These are phyloP conservation scores for Odontamblyopus lacepedii DNA, from an alignment of 2,797 vertebrate species.

Conservation along the genomic window DNA sequence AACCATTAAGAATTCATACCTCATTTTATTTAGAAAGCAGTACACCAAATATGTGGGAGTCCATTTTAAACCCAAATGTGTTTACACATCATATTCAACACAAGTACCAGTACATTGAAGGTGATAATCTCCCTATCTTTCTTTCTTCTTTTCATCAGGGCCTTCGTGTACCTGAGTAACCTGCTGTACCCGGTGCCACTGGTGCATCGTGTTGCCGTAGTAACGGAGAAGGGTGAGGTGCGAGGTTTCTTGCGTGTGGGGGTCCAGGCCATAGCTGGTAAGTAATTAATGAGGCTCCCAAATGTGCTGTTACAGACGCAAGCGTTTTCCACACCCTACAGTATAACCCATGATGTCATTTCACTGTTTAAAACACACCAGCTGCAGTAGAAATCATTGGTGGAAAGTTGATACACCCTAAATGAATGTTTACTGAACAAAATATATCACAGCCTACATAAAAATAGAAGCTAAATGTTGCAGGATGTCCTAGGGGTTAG, in stretches of 20 bases:
- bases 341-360: neutral
- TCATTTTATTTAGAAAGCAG: neutral
- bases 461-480: neutral
- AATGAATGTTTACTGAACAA: neutral
- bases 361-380: neutral
- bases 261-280: conserved; percentile 97
- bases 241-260: conserved; percentile 95
- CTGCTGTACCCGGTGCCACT: conserved; percentile 95
- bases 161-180: conserved; percentile 98
- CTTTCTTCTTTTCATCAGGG: conserved; percentile 72
- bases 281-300: conserved; percentile 61
- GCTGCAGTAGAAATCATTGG: neutral
- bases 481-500: neutral
- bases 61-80: neutral
- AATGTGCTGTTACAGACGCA: conserved; percentile 19
- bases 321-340: conserved; percentile 1
- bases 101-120: conserved; percentile 15
- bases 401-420: neutral
- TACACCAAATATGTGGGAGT: neutral
- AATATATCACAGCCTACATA: neutral
- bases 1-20: neutral
- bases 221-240: conserved; percentile 97
- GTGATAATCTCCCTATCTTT: conserved; percentile 24
- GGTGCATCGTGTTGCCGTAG: conserved; percentile 93
- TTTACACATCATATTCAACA: conserved; percentile 9